phyloP scores from a whole-genome alignment of 2,888 invertebrate genomes.

The Heteromyza rotundicornis region DNA sequence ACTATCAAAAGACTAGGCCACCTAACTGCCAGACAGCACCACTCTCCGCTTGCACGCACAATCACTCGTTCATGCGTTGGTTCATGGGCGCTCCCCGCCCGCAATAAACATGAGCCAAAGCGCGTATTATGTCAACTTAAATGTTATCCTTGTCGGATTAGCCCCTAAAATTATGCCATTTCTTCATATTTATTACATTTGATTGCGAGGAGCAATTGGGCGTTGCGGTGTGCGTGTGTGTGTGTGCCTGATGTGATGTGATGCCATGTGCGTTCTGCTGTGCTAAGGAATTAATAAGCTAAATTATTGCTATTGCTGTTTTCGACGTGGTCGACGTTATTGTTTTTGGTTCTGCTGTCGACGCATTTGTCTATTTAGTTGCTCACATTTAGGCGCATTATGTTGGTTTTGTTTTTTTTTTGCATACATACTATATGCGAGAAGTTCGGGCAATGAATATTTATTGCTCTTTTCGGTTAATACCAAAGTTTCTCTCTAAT shows the following conservation, averaged over 20 bases:
- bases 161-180: constrained; percentile 45
- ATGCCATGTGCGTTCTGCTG: too few relatives aligned
- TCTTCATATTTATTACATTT: constrained; percentile 49
- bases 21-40: too few relatives aligned
- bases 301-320: not conserved
- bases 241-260: too few relatives aligned
- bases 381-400: not conserved
- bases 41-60: not conserved
- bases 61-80: too few relatives aligned
- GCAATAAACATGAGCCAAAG: constrained; percentile 33
- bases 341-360: not conserved
- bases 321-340: not conserved
- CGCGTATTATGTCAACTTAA: constrained; percentile 46
- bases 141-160: constrained; percentile 55
- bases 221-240: not conserved
- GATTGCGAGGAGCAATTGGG: constrained; percentile 31
- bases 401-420: not conserved
- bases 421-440: not conserved
- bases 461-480: too few relatives aligned
- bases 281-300: not conserved
- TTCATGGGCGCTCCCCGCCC: too few relatives aligned
- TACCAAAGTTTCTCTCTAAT: too few relatives aligned
- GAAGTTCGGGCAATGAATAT: too few relatives aligned
- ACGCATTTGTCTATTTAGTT: not conserved
- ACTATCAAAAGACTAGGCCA: too few relatives aligned